Evolutionary conservation across 2,797 vertebrate genomes (phyloP), one percentile per base, ranked within the genome.

Genomic region (Danio choprae): DNA sequence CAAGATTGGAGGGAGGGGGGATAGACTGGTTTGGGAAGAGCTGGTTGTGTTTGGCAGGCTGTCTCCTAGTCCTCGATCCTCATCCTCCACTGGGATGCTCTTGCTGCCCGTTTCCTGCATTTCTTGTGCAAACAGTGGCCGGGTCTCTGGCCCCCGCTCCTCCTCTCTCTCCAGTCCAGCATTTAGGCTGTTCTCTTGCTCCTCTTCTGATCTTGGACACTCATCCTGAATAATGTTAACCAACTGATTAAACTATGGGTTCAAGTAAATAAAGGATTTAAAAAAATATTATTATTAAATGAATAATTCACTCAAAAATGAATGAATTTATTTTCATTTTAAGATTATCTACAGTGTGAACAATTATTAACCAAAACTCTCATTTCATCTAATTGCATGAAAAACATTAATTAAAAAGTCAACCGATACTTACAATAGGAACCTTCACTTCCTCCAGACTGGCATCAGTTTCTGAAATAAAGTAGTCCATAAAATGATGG

Each of bases 1-100:
- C 2, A 88, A 87, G 48, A 85, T 3, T 15, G 51, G 90, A 64
- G 93, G 93, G 82, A 92, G 86, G 0, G 89, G 92, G 0, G 93
- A 92, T 44, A 95, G 89, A 84, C 94, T 95, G 9, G 94, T 94
- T 20, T 95, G 94, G 51, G 94, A 95, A 0, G 94, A 95, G 64
- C 90, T 94, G 6, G 94, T 94, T 41, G 94, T 95, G 91, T 95
- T 95, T 62, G 94, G 93, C 58, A 95, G 85, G 74, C 94, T 95
- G 89, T 94, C 94, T 3, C 94, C 94, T 0, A 95, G 88, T 5
- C 94, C 94, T 9, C 92, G 78, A 88, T 95, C 94, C 81, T 95
- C 94, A 1, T 95, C 94, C 50, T 95, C 94, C 1, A 90, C 81
- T 2, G 90, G 88, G 9, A 91, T 89, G 36, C 91, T 87, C 88